These are phyloP conservation scores for Agonopterix alstromeriana DNA, from an alignment of 2,888 invertebrate species.

Conservation along the genomic window DNA sequence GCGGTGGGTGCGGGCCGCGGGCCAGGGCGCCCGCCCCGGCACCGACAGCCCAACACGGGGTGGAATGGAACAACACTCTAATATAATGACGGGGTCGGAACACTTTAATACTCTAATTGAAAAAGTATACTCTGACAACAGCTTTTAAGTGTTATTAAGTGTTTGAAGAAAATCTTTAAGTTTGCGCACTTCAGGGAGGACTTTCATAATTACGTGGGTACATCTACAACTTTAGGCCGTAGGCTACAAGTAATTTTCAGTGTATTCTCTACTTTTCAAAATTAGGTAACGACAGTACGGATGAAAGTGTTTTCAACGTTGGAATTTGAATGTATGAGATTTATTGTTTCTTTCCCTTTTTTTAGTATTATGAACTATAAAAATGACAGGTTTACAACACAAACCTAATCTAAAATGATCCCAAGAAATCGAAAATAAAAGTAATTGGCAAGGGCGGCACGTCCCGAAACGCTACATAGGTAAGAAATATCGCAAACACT, in stretches of 20 bases:
- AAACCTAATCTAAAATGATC: background rate
- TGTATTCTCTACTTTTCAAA: no score
- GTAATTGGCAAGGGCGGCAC: conserved; percentile 53
- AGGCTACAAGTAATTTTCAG: no score
- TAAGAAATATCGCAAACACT: conserved; percentile 64
- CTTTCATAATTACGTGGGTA: no score
- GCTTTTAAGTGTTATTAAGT: conserved; percentile 64
- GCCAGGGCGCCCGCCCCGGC: conserved; percentile 28
- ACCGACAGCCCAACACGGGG: conserved; percentile 37
- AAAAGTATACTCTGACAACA: conserved; percentile 69
- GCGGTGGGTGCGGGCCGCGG: conserved; percentile 48
- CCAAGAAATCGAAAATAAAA: conserved; percentile 18
- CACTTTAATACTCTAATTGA: conserved; percentile 76
- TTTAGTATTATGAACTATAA: no score
- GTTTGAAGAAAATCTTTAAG: conserved; percentile 13
- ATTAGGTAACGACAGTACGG: no score
- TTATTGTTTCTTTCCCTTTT: no score
- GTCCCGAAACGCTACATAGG: conserved; percentile 45
- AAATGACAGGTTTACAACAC: background rate
- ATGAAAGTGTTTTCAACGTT: no score
- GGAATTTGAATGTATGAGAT: no score
- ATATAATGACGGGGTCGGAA: conserved; percentile 75
- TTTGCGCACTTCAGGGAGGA: background rate
- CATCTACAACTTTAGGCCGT: no score
- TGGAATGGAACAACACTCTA: conserved; percentile 73